Evolutionary conservation across 35 echinoderm and acorn worm genomes (phyloP).

Genomic region (Chiridota heheva): DNA sequence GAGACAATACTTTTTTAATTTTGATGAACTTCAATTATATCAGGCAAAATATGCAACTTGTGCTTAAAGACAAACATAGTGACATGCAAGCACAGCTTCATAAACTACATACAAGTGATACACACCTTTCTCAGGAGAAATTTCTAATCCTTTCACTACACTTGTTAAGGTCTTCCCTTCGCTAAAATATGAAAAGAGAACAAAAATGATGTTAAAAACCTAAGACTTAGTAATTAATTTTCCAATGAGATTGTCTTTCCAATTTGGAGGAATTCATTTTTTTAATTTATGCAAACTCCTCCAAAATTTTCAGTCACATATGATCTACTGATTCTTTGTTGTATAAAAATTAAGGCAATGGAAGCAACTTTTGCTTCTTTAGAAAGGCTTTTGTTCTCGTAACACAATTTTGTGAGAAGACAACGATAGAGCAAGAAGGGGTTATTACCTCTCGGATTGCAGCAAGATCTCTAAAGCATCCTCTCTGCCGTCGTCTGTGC

Average conservation of each 20-base stretch:
- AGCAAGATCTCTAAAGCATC: conserved; percentile 81
- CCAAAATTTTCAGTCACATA: no score
- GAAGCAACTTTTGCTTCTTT: background rate
- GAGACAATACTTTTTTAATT: background rate
- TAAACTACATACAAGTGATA: background rate
- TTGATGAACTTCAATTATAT: conserved; percentile 43
- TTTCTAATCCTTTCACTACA: conserved; percentile 23
- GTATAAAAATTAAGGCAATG: background rate
- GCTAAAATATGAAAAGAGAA: conserved; percentile 10
- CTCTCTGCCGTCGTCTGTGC: conserved; percentile 78
- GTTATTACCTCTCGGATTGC: conserved; percentile 77
- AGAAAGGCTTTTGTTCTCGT: background rate
- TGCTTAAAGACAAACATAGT: no score
- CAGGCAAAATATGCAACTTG: conserved; percentile 59
- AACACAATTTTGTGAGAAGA: background rate
- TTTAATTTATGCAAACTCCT: no score
- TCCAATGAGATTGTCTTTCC: no score
- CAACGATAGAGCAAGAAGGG: background rate
- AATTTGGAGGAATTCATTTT: no score
- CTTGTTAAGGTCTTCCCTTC: conserved; percentile 22
- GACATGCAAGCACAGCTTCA: no score
- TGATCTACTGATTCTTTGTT: no score
- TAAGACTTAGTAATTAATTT: background rate
- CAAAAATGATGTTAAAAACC: background rate
- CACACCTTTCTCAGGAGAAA: conserved; percentile 14